A percentile compares a stretch with the other conserved stretches of the same genome.
These are phyloP conservation scores for Drosophila sp. DNA, from an alignment of 1,140 invertebrate genomes.

Conservation along the genomic window DNA sequence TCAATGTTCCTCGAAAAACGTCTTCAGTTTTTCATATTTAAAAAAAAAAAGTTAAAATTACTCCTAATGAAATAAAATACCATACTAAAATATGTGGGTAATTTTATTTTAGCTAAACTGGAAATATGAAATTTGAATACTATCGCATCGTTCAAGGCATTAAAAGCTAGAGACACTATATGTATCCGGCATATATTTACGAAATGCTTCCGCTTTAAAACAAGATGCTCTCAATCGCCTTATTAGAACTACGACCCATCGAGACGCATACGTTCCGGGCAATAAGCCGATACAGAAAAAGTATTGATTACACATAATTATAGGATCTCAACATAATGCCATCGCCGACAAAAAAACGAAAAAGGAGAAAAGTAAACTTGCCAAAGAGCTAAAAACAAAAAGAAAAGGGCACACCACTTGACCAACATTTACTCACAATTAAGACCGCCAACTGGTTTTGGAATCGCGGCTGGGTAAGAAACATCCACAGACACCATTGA, in stretches of 20 bases:
- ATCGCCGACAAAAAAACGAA: slow-evolving; percentile 48
- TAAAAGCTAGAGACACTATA: too few relatives aligned
- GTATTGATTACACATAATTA: slow-evolving; percentile 81
- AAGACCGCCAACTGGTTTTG: slow-evolving; percentile 68
- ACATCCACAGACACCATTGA: background rate
- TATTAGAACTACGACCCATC: slow-evolving; percentile 43
- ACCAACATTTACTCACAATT: slow-evolving; percentile 73
- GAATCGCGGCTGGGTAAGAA: background rate
- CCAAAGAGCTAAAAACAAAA: slow-evolving; percentile 33
- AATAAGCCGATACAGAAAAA: slow-evolving; percentile 66
- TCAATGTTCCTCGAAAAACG: too few relatives aligned
- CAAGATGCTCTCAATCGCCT: slow-evolving; percentile 47
- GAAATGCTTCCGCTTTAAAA: slow-evolving; percentile 43
- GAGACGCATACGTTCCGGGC: slow-evolving; percentile 56
- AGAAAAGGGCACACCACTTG: slow-evolving; percentile 50
- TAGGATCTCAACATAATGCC: slow-evolving; percentile 58
- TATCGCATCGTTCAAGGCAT: too few relatives aligned
- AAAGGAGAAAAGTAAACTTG: slow-evolving; percentile 34
- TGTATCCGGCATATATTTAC: background rate
- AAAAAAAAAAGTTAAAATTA: too few relatives aligned
- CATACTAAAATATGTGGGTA: too few relatives aligned
- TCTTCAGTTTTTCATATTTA: too few relatives aligned
- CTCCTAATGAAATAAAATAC: too few relatives aligned
- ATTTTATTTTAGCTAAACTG: too few relatives aligned
- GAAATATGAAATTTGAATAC: too few relatives aligned